These are phyloP conservation scores for Tetragnatha montana DNA, from an alignment of 2,888 invertebrate genomes.

Conservation along the genomic window DNA sequence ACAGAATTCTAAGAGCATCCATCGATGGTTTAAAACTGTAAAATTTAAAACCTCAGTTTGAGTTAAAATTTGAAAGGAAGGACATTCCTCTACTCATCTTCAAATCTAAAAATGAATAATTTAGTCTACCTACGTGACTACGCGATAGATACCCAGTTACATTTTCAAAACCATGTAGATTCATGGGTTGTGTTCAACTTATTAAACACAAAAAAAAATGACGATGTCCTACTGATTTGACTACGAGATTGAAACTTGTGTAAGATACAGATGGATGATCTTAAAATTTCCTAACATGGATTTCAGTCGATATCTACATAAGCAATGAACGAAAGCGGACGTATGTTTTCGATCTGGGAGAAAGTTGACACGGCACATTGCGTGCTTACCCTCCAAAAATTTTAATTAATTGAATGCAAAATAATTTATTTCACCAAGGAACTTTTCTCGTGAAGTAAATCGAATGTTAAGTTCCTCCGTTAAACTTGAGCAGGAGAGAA, in stretches of 20 bases:
- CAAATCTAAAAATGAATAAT: too few species aligned
- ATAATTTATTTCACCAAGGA: constrained; percentile 32
- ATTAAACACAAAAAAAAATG: too few species aligned
- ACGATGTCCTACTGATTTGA: too few species aligned
- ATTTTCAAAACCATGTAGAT: too few species aligned
- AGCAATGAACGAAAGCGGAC: neutral
- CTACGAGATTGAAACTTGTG: neutral
- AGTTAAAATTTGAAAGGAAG: too few species aligned
- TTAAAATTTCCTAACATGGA: neutral
- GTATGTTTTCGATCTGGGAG: neutral
- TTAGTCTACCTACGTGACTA: too few species aligned
- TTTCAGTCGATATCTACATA: neutral
- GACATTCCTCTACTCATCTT: too few species aligned
- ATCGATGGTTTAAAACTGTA: too few species aligned
- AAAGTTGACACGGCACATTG: constrained; percentile 23
- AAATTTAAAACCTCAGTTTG: too few species aligned
- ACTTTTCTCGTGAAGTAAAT: constrained; percentile 11
- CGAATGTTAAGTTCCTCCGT: constrained; percentile 4
- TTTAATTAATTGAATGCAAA: constrained; percentile 51
- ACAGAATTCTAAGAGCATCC: too few species aligned
- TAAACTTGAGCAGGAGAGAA: neutral
- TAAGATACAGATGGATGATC: neutral
- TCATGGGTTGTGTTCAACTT: too few species aligned
- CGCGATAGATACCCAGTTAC: too few species aligned
- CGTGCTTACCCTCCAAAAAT: constrained; percentile 13